phyloP scores from a whole-genome alignment of 1,140 invertebrate genomes.

The Steinernema feltiae region DNA sequence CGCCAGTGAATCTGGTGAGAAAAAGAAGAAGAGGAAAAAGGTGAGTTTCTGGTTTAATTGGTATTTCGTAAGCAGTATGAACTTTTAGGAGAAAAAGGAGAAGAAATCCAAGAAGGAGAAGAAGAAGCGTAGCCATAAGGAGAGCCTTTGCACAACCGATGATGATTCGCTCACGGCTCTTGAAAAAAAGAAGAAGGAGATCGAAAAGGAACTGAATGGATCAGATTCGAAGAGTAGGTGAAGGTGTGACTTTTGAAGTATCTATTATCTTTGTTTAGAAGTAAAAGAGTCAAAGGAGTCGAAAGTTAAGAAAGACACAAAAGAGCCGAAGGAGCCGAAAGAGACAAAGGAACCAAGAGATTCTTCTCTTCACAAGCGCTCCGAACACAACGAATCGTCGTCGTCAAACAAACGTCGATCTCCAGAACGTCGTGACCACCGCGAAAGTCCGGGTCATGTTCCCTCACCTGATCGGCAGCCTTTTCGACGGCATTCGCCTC shows the following conservation, averaged over 20 bases:
- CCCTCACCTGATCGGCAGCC: no score
- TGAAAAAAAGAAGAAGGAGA: background rate
- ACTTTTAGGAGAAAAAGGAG: background rate
- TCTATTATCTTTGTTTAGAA: background rate
- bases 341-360: background rate
- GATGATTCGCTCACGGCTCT: background rate
- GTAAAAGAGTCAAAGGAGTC: background rate
- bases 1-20: background rate
- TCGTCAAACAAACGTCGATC: background rate
- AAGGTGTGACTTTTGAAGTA: background rate
- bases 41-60: background rate
- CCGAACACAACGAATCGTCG: background rate
- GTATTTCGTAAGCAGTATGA: background rate
- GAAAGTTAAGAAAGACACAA: background rate
- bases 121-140: background rate
- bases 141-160: background rate
- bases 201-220: background rate
- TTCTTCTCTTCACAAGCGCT: background rate
- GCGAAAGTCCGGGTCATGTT: no score
- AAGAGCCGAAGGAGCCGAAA: background rate
- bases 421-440: background rate
- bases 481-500: no score
- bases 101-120: slow-evolving; percentile 1
- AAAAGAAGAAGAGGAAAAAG: slow-evolving; percentile 1
- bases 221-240: background rate